Evolutionary conservation across 2,888 invertebrate genomes (phyloP), one percentile per base, ranked within the genome.

Genomic region (Macrophya alboannulata): DNA sequence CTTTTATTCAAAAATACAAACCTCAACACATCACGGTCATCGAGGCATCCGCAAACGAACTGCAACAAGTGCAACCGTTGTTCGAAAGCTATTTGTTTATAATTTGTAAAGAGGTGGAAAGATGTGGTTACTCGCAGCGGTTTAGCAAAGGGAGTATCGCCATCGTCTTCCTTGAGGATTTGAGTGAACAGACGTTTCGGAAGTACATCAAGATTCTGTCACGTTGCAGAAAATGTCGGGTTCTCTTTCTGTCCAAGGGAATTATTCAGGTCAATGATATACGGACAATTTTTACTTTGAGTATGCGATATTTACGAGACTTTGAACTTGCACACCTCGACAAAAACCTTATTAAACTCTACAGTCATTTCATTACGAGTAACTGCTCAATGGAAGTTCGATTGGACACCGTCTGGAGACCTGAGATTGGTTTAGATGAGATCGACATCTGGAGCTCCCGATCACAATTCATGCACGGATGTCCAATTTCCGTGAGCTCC

Each of bases 81-180:
- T 43, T 81, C 10, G n/a, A 40, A n/a, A 12, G 12, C 21, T 81
- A 59, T 43, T 43, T 62, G 4, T 21, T 40, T 43, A 62, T 81
- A 15, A 81, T 81, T 21, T 81, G 81, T 10, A 62, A 51, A 59
- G 62, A 62, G 48, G 43, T 43, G 2, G 21, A 59, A 62, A 62
- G 40, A 62, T 81, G 81, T 25, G 62, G 5, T 25, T 62, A 62
- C 62, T 62, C 62, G n/a, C 31, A 59, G 37, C 10, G 12, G 6
- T 81, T 81, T 25, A 81, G 81, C 81, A 12, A 81, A 62, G 43
- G 81, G 21, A 81, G 21, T 81, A 6, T 81, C 62, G 81, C 43
- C 0, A 25, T 81, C n/a, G 25, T 81, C 62, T 81, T 81, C n/a
- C 62, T 81, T 10, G n/a, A 62, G 4, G 62, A 62, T 43, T 43